These are phyloP conservation scores for Monopis laevigella DNA, from an alignment of 2,888 invertebrate genomes.

Conservation along the genomic window DNA sequence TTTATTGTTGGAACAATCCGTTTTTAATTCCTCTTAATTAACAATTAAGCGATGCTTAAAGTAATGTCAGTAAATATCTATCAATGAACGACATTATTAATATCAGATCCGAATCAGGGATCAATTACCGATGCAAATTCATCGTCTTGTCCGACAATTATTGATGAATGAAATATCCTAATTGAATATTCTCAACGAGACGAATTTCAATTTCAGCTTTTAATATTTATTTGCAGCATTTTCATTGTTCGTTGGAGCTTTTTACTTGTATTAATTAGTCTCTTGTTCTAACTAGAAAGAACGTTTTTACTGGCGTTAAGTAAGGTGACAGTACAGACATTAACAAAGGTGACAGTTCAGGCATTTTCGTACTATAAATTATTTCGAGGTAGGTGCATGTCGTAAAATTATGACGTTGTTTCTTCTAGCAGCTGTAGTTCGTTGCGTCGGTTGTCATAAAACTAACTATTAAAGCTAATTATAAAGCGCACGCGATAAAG, in stretches of 20 bases:
- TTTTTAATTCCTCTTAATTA: no score
- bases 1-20: no score
- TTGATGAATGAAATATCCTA: slow-evolving; percentile 5
- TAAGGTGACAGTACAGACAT: no score
- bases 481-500: slow-evolving; percentile 26
- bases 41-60: no score
- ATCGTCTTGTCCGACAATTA: slow-evolving; percentile 4
- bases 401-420: slow-evolving; percentile 42
- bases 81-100: no score
- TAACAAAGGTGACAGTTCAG: no score
- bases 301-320: no score
- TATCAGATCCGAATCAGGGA: slow-evolving; percentile 1
- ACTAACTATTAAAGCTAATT: slow-evolving; percentile 51
- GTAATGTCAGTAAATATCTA: no score
- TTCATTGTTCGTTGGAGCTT: background rate
- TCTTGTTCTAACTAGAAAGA: no score
- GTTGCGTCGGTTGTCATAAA: slow-evolving; percentile 53
- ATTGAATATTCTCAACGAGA: slow-evolving; percentile 1
- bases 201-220: background rate
- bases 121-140: slow-evolving; percentile 5
- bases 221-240: background rate
- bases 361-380: no score
- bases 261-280: no score
- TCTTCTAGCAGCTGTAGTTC: slow-evolving; percentile 39
- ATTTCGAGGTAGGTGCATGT: no score